These are phyloP conservation scores for Montipora efflorescens DNA, from an alignment of 64 coral and sea anemone genomes.

Conservation along the genomic window DNA sequence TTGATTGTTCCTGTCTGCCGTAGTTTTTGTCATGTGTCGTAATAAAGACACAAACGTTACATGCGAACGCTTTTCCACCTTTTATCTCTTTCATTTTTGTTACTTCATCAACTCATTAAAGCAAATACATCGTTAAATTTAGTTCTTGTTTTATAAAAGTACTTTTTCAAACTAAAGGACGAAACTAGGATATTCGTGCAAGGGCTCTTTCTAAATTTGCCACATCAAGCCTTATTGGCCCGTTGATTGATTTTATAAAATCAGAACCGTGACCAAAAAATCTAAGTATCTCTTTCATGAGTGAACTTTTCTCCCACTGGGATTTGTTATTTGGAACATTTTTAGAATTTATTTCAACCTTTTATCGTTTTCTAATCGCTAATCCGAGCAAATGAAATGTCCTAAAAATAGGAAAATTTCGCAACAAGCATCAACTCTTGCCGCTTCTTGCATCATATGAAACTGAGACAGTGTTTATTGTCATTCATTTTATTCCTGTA, in stretches of 20 bases:
- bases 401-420: not conserved
- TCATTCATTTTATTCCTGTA: not conserved
- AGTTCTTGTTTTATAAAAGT: not conserved
- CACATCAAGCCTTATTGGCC: no score
- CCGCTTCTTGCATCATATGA: slow-evolving; percentile 10
- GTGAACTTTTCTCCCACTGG: no score
- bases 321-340: no score
- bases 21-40: no score
- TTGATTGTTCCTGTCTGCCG: no score
- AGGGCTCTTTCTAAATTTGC: no score
- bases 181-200: no score
- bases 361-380: not conserved
- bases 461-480: slow-evolving; percentile 28
- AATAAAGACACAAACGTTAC: no score
- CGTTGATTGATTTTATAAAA: no score
- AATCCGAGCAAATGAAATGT: not conserved
- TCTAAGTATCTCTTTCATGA: no score
- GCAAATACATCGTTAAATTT: not conserved
- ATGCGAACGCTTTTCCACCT: no score
- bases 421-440: slow-evolving; percentile 13
- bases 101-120: not conserved
- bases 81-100: not conserved
- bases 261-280: no score
- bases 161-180: not conserved
- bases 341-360: not conserved